Evolutionary conservation across 2,888 invertebrate genomes (phyloP), one percentile per base, ranked within the genome.

Genomic region (Noctuana brunneofusca): DNA sequence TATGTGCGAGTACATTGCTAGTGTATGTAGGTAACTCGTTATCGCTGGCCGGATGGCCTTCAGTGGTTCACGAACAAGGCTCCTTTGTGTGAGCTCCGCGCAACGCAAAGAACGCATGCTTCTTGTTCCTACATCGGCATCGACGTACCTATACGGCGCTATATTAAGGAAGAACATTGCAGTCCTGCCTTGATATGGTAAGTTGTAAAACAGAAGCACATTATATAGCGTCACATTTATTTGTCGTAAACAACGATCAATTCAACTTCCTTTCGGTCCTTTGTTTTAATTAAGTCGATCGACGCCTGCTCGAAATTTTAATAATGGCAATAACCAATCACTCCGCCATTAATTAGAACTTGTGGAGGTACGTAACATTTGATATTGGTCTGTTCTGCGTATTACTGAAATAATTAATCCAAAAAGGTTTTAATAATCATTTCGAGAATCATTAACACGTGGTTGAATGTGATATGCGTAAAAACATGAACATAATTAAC

Each of bases 41-140:
- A 81, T 78, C 79, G 76, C 80, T 75, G 74, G 87, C 80, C 76
- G 74, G 87, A 71, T 78, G 89, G 79, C 89, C 90, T 91, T 91
- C 90, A 77, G 72, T 82, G 82, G 87, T 87, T 87, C 87, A 89
- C 80, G 88, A 88, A 83, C 89, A 89, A 89, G 89, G 89, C 76
- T 75, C 77, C 87, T 86, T 87, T 87, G 84, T 70, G 66, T 76
- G 73, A 56, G 65, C 52, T 70, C 58, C 67, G 63, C 14, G 22
- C 58, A 53, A 64, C 63, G 49, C 52, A 41, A 52, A 52, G 50
- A 59, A 52, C 52, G 58, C 53, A 46, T 24, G 35, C 43, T 35
- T 60, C 48, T 60, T 53, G 43, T 53, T 46, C 53, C 53, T 59
- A 53, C 46, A 62, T 32, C 64, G 65, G 63, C 63, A 52, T 64